Base-by-base conservation (phyloP, 2,797 vertebrate species). In the Yasuhikotakia modesta region DNA sequence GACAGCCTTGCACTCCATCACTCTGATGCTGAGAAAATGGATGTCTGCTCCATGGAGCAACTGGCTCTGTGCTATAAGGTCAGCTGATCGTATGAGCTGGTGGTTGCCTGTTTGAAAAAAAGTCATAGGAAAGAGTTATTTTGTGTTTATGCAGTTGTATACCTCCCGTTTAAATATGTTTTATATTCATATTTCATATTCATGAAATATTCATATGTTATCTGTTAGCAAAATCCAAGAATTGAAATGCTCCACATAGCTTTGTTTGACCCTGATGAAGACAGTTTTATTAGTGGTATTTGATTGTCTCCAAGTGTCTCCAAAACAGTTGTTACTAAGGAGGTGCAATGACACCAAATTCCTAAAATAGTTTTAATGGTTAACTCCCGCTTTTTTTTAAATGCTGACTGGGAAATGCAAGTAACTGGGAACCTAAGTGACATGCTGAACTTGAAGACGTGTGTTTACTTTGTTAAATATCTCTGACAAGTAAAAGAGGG, bases 201-300 rank as follows among this genome's bases (percentile, higher is more conserved):
- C n/a, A n/a, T 19, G 43, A 66, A 75, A 45, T 66, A 43, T 52
- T 39, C 22, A 17, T 74, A 50, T 22, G 39, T 22, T 11, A 39
- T 45, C 30, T 35, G 50, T 53, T 48, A 45, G 19, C 61, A 17
- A 50, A 73, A 22, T 73, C 16, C 8, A 0, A 50, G 17, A 64
- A 30, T 50, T n/a, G 52, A 69, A 52, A 61, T 82, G 60, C 17
- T 58, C 50, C 46, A 50, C 39, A 50, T 76, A 79, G 68, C 48
- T 68, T 67, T 76, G 45, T 82, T 74, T 82, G 71, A 79, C 67
- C 45, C 46, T 71, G 66, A 52, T 79, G 63, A 58, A 53, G 39
- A 22, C 45, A 61, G 45, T 63, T 48, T 46, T 39, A 39, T 10
- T 39, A 8, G 35, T 39, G 52, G 48, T 50, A 53, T 74, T 63